Percentiles rank a stretch among this genome's conserved stretches.
phyloP scores from a whole-genome alignment of 2,113 vertebrate genomes.

The Brachyistius frenatus region DNA sequence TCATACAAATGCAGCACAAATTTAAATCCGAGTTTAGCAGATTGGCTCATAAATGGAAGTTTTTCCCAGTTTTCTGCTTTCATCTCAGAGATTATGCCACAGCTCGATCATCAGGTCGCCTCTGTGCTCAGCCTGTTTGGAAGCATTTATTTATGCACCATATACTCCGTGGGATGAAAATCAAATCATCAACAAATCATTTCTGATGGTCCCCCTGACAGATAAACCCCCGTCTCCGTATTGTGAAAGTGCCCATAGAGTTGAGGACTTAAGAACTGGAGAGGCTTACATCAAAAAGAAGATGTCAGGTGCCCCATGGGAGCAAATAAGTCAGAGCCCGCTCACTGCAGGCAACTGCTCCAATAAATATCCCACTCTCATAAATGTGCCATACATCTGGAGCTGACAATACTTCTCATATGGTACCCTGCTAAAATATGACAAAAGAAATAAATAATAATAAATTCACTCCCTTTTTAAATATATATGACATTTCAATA shows the following conservation, averaged over 20 bases:
- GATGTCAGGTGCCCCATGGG: constrained; percentile 52
- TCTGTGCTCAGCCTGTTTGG: constrained; percentile 35
- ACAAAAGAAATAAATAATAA: neutral
- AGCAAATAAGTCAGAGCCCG: constrained; percentile 58
- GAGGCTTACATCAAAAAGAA: constrained; percentile 63
- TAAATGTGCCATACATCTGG: constrained; percentile 14
- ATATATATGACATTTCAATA: neutral
- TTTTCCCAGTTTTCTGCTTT: constrained; percentile 50
- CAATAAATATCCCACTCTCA: constrained; percentile 54
- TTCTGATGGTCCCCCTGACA: constrained; percentile 47
- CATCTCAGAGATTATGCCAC: constrained; percentile 61
- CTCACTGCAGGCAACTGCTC: constrained; percentile 30
- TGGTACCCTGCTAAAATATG: constrained; percentile 17
- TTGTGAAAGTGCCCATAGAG: constrained; percentile 62
- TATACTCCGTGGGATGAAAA: constrained; percentile 59
- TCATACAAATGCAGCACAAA: constrained; percentile 12
- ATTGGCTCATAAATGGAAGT: constrained; percentile 46
- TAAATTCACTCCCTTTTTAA: neutral
- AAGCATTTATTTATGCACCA: constrained; percentile 65
- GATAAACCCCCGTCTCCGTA: constrained; percentile 48
- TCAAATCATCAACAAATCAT: constrained; percentile 70
- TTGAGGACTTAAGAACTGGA: constrained; percentile 56
- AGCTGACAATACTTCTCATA: constrained; percentile 9
- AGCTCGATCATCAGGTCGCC: constrained; percentile 66
- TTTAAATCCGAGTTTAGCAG: constrained; percentile 40